Evolutionary conservation across 2,797 vertebrate genomes (phyloP).

Genomic region (Mormyrus proboscirostris): DNA sequence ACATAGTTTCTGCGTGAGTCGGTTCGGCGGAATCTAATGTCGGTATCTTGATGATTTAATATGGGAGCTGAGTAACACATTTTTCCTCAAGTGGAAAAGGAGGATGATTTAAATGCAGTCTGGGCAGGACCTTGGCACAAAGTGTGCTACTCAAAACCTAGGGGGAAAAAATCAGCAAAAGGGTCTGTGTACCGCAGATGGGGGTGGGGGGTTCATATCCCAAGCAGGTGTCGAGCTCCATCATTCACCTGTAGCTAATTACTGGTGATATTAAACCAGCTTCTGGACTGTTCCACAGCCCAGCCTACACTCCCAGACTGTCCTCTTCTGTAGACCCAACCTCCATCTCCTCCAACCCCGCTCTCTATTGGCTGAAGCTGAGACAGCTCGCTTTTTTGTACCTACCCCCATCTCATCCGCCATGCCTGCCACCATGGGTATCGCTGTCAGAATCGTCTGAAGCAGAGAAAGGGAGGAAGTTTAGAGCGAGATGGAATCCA

Average conservation of each 20-base stretch:
- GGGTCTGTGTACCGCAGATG: neutral
- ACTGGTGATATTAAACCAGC: neutral
- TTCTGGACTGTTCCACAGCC: neutral
- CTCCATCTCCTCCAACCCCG: neutral
- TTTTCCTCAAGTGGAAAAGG: neutral
- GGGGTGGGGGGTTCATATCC: neutral
- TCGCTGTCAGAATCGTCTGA: neutral
- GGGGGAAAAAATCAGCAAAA: neutral
- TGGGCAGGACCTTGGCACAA: neutral
- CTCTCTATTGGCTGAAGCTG: neutral
- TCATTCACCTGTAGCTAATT: neutral
- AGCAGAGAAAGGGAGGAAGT: neutral
- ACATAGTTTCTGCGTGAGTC: constrained; percentile 5
- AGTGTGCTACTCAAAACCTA: neutral
- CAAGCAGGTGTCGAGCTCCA: neutral
- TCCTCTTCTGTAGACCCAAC: neutral
- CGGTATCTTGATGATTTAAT: constrained; percentile 1
- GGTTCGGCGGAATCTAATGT: neutral
- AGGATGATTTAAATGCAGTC: constrained; percentile 2
- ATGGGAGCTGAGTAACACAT: neutral
- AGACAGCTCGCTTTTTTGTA: neutral
- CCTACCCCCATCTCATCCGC: neutral
- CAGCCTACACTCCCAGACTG: neutral
- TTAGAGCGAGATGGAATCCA: neutral
- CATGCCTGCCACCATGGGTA: neutral